Evolutionary conservation across 23 tunicate species (phyloP).

Genomic region (Oikopleura albicans): DNA sequence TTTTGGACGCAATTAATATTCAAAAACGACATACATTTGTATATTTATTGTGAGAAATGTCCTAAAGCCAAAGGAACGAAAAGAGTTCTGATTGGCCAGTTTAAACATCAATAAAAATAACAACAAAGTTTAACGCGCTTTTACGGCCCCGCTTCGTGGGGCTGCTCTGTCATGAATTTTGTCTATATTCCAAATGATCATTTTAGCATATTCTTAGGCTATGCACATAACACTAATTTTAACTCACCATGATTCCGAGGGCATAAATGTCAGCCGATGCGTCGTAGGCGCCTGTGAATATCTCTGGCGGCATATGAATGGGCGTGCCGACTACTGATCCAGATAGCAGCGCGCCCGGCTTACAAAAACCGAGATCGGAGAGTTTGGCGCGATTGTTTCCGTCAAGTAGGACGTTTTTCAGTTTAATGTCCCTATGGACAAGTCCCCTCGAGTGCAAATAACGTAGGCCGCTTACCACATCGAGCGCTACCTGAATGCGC

Average conservation of each 20-base stretch:
- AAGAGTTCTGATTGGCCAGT: no score
- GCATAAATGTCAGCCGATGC: constrained; percentile 53
- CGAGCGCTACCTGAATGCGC: constrained; percentile 38
- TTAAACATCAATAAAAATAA: no score
- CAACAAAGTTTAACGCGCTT: no score
- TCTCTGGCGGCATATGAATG: constrained; percentile 63
- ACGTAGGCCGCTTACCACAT: constrained; percentile 48
- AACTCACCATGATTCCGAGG: constrained; percentile 30
- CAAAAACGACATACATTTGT: no score
- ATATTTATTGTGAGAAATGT: no score
- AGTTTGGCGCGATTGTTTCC: constrained; percentile 36
- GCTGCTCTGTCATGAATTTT: no score
- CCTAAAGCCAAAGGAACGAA: no score
- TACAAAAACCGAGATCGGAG: constrained; percentile 55
- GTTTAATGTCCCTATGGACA: constrained; percentile 55
- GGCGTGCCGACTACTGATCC: constrained; percentile 72
- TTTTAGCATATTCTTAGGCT: no score
- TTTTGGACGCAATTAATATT: no score
- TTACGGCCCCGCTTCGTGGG: no score
- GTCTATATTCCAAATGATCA: no score
- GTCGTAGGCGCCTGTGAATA: constrained; percentile 45
- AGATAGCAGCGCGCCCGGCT: constrained; percentile 54
- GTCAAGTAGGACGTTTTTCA: constrained; percentile 51
- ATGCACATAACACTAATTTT: no score
- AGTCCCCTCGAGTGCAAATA: constrained; percentile 53